phyloP scores from a whole-genome alignment of 2,888 invertebrate species.

The Limenitis camilla region DNA sequence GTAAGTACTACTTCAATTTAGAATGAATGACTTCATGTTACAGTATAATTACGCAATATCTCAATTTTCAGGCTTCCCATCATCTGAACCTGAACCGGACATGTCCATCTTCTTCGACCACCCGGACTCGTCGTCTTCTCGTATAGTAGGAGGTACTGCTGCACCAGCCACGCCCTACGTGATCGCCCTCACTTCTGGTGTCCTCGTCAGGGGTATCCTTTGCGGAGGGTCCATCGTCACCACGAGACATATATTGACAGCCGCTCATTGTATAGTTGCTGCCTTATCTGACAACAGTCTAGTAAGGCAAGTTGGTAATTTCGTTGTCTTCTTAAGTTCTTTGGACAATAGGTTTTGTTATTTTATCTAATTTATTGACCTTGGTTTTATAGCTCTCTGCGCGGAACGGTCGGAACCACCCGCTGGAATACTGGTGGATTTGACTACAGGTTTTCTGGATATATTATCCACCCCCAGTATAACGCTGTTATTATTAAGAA shows the following conservation, averaged over 20 bases:
- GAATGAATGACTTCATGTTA: background rate
- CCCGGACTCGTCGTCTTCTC: conserved; percentile 31
- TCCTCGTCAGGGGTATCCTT: conserved; percentile 25
- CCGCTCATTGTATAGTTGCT: conserved; percentile 51
- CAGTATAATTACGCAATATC: background rate
- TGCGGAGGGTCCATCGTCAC: conserved; percentile 50
- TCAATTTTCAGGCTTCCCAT: conserved; percentile 41
- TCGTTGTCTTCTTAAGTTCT: background rate
- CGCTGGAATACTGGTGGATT: conserved; percentile 41
- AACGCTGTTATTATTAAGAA: conserved; percentile 31
- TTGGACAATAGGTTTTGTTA: background rate
- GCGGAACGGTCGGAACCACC: conserved; percentile 47
- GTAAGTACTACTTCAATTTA: conserved; percentile 32
- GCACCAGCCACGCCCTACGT: conserved; percentile 48
- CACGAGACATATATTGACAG: conserved; percentile 41
- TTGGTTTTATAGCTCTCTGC: conserved; percentile 37
- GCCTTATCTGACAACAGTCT: conserved; percentile 2
- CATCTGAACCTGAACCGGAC: conserved; percentile 37
- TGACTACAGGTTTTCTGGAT: conserved; percentile 34
- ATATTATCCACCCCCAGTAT: conserved; percentile 50
- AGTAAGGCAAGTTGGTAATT: no score
- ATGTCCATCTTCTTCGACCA: conserved; percentile 44
- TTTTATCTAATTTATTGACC: background rate
- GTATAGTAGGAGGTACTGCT: conserved; percentile 47
- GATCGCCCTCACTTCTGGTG: conserved; percentile 29